Base-by-base conservation (phyloP, 2,888 invertebrate species). In the Drosophila neotestacea region DNA sequence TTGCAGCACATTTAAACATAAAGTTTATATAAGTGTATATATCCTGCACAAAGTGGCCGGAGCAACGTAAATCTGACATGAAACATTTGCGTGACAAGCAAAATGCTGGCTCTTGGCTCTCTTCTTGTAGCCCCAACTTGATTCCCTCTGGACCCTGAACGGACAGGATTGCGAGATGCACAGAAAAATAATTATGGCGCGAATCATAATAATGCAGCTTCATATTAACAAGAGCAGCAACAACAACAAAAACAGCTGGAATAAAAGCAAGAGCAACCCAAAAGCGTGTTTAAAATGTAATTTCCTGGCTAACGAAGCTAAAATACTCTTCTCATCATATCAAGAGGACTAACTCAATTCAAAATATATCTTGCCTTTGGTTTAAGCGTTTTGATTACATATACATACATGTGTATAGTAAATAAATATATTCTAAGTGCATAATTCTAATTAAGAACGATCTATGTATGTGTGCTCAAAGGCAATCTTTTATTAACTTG, bases 1-100 rank as follows among this genome's bases (percentile, higher is more conserved):
- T 50, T 47, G 47, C 34, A 32, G 55, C 47, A 58, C 54, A 73
- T 65, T 55, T 34, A 67, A 63, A 48, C 52, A 48, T 42, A 55
- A 61, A 46, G 46, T 47, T 39, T 59, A 36, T 56, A n/a, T 41
- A 64, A 58, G 41, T 59, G 38, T 55, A 63, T 75, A 73, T 63
- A 65, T 65, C 9, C 60, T 44, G 68, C 68, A 81, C 70, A 77
- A 85, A 81, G 86, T 77, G 69, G 77, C 74, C 65, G 81, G 76
- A 73, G 73, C 70, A 75, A 72, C 70, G 74, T 60, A 84, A 88
- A 85, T 85, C 88, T 84, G 88, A 85, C 85, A 78, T 69, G 81
- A 80, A 85, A 85, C 86, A 80, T 85, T 88, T 73, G 78, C 85
- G 78, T 85, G 85, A 85, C 86, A 88, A 77, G 78, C 72, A 67